These are phyloP conservation scores for Ormyrus nitidulus DNA, from an alignment of 2,888 invertebrate species.

Conservation along the genomic window DNA sequence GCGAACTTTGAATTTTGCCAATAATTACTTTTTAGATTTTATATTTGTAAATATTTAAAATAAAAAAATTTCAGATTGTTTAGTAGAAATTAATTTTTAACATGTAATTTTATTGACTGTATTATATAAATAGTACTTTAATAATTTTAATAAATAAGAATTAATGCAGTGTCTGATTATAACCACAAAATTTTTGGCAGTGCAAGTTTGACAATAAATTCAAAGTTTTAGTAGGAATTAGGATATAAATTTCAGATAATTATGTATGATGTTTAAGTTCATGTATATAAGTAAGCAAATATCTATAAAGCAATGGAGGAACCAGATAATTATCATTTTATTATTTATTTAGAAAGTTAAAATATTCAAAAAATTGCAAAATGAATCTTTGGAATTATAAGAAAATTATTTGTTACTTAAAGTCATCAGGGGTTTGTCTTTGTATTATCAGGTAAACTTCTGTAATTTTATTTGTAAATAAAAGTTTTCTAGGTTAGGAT, in stretches of 20 bases:
- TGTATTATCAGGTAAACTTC: slow-evolving; percentile 67
- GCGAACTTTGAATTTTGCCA: background rate
- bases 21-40: too few relatives aligned
- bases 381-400: slow-evolving; percentile 49
- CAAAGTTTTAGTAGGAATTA: too few relatives aligned
- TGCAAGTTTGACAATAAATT: too few relatives aligned
- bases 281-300: background rate
- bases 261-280: background rate
- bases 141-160: too few relatives aligned
- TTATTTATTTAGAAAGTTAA: slow-evolving; percentile 15
- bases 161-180: too few relatives aligned
- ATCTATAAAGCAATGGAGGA: slow-evolving; percentile 35
- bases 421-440: slow-evolving; percentile 67
- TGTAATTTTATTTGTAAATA: slow-evolving; percentile 17
- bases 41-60: too few relatives aligned
- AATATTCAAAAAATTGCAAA: background rate
- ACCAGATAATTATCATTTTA: slow-evolving; percentile 21
- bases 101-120: too few relatives aligned
- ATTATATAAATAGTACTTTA: too few relatives aligned
- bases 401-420: slow-evolving; percentile 65
- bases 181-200: too few relatives aligned
- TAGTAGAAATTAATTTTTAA: too few relatives aligned
- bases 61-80: too few relatives aligned
- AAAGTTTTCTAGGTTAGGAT: background rate
- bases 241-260: background rate